These are phyloP conservation scores for Bhutanitis thaidina DNA, from an alignment of 2,888 invertebrate species.

Conservation along the genomic window DNA sequence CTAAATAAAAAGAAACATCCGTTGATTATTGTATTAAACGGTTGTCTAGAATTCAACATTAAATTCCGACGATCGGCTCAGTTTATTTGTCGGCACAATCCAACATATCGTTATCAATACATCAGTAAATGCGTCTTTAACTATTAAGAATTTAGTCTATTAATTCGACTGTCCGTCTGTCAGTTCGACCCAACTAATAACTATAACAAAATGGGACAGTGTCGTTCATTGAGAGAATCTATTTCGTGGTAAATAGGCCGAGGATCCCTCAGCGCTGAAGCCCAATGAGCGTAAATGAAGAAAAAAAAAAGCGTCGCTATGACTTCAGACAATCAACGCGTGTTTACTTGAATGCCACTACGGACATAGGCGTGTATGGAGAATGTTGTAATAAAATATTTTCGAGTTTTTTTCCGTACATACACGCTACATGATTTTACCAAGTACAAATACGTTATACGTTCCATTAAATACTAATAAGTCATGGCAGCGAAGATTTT, in stretches of 20 bases:
- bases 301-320: conserved; percentile 27
- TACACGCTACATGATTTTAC: too few relatives aligned
- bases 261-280: conserved; percentile 16
- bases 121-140: background rate
- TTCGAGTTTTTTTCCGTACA: too few relatives aligned
- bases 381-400: background rate
- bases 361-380: conserved; percentile 24
- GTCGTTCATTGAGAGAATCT: conserved; percentile 3
- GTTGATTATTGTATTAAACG: too few relatives aligned
- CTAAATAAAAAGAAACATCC: too few relatives aligned
- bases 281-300: conserved; percentile 27
- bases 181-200: conserved; percentile 1
- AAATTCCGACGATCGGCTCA: background rate
- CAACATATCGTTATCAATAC: background rate
- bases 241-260: conserved; percentile 6
- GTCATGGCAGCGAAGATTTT: too few relatives aligned
- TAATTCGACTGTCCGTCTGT: conserved; percentile 1
- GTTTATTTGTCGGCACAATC: background rate
- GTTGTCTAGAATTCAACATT: too few relatives aligned
- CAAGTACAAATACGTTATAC: too few relatives aligned
- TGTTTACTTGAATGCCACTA: conserved; percentile 17
- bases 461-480: too few relatives aligned
- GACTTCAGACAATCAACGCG: conserved; percentile 39
- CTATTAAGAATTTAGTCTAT: conserved; percentile 10
- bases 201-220: conserved; percentile 8